These are phyloP conservation scores for Unio delphinus DNA, from an alignment of 2,888 invertebrate species.

Conservation along the genomic window DNA sequence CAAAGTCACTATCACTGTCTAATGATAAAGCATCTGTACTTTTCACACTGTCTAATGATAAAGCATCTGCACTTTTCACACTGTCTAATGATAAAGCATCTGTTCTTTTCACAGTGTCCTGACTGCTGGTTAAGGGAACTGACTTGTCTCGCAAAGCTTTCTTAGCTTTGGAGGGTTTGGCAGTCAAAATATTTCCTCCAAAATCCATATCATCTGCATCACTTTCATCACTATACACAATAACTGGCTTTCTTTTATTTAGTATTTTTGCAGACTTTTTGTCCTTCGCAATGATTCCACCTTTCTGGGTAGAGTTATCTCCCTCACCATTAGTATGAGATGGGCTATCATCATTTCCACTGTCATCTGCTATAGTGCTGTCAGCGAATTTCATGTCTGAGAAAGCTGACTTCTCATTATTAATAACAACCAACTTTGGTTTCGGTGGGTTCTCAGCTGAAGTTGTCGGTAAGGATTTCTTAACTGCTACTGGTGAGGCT, in stretches of 20 bases:
- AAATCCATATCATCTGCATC: constrained; percentile 46
- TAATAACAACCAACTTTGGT: constrained; percentile 43
- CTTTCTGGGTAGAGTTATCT: background rate
- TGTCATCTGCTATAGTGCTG: constrained; percentile 1
- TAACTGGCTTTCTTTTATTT: constrained; percentile 35
- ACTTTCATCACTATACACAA: constrained; percentile 27
- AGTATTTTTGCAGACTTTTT: constrained; percentile 1
- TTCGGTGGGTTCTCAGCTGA: constrained; percentile 10
- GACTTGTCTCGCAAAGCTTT: no score
- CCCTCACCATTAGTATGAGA: background rate
- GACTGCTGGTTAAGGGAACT: no score
- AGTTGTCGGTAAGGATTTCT: background rate
- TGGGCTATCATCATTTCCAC: constrained; percentile 1
- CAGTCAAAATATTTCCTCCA: constrained; percentile 7
- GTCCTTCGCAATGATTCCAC: background rate
- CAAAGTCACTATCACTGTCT: no score
- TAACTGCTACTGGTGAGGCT: background rate
- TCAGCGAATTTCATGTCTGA: constrained; percentile 9
- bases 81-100: no score
- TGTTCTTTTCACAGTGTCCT: no score
- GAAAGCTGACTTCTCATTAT: constrained; percentile 37
- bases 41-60: no score
- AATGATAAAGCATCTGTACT: no score
- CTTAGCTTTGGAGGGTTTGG: constrained; percentile 1
- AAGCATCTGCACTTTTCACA: no score